A percentile compares a stretch with the other conserved stretches of the same genome.
Evolutionary conservation across 2,797 vertebrate species (phyloP).

Genomic region (Crotalus adamanteus): DNA sequence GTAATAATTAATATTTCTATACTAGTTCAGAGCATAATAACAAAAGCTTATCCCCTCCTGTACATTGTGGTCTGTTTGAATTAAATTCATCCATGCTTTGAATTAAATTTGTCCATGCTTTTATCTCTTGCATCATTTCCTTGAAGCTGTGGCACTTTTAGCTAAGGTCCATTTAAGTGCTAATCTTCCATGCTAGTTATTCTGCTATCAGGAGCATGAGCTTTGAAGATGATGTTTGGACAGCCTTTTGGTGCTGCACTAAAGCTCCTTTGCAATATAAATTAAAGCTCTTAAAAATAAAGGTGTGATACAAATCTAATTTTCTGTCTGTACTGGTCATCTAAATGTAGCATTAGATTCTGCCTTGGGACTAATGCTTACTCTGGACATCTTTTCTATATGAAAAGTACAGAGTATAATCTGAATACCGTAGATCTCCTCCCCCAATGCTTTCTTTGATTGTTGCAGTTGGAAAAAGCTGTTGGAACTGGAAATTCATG

Average conservation of each 20-base stretch:
- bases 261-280: background rate
- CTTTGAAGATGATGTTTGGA: background rate
- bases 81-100: background rate
- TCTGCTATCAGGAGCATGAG: background rate
- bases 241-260: background rate
- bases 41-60: background rate
- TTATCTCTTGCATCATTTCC: background rate
- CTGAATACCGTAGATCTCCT: background rate
- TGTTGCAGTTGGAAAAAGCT: background rate
- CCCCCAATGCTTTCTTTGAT: background rate
- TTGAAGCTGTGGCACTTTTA: background rate
- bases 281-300: background rate
- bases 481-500: background rate
- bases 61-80: background rate
- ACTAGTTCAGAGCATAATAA: background rate
- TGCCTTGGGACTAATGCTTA: background rate
- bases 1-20: background rate
- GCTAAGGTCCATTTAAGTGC: background rate
- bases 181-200: background rate
- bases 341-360: background rate
- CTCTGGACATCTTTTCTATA: background rate
- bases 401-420: background rate
- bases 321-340: background rate
- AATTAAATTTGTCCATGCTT: background rate
- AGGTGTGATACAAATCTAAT: background rate